Conservation (phyloP, 2,797 vertebrate genomes). For the Sebastes kiyomatsui region DNA sequence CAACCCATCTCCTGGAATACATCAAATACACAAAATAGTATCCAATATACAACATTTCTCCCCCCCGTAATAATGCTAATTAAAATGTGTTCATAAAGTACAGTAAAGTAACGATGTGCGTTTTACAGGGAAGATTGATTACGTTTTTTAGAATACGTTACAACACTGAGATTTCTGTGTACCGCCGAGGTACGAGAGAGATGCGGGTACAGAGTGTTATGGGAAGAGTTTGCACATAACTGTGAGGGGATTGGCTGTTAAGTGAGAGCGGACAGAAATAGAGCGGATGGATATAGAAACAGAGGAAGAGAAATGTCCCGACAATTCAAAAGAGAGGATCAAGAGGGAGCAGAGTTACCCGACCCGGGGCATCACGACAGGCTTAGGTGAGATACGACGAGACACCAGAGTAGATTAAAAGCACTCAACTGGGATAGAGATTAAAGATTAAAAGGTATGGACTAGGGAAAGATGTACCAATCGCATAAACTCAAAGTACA, state of each 20-base stretch:
- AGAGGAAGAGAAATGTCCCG: conserved; percentile 44
- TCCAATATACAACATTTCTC: conserved; percentile 68
- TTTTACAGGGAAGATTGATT: conserved; percentile 55
- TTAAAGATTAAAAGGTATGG: conserved; percentile 32
- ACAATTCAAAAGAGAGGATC: conserved; percentile 50
- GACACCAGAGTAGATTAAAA: conserved; percentile 52
- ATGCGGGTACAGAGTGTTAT: conserved; percentile 22
- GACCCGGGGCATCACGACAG: conserved; percentile 47
- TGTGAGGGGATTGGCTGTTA: conserved; percentile 25
- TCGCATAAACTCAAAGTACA: conserved; percentile 19
- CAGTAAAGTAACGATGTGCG: conserved; percentile 72
- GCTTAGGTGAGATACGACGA: conserved; percentile 34
- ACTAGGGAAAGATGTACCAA: conserved; percentile 27
- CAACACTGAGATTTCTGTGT: conserved; percentile 65
- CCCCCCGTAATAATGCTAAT: conserved; percentile 55
- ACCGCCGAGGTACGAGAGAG: conserved; percentile 47
- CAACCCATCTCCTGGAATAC: conserved; percentile 72
- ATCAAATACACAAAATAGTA: conserved; percentile 70
- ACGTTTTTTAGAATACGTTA: conserved; percentile 58
- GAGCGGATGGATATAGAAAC: conserved; percentile 47
- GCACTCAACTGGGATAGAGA: conserved; percentile 37
- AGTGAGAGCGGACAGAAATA: conserved; percentile 56
- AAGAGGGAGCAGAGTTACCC: conserved; percentile 45
- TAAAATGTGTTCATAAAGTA: conserved; percentile 72
- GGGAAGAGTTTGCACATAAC: conserved; percentile 41